Conservation (phyloP, 1,140 invertebrate species). For the Lordiphosa mommai region DNA sequence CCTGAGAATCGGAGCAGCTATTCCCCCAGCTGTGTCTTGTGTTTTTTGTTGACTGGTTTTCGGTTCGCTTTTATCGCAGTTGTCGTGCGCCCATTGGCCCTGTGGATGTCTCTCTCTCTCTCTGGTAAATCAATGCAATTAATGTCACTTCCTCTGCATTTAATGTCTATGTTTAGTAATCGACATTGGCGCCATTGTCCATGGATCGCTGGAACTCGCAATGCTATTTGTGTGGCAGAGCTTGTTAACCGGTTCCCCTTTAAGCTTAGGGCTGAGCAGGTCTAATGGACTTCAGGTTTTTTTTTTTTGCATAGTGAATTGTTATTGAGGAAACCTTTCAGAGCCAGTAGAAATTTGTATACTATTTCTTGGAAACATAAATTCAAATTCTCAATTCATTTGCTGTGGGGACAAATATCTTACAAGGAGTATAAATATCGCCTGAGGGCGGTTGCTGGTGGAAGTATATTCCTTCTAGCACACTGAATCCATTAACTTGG, state of each 20-base stretch:
- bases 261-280: slow-evolving; percentile 1
- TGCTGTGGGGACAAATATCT: too few relatives aligned
- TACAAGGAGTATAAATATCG: too few relatives aligned
- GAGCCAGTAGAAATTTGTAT: too few relatives aligned
- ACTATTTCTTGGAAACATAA: too few relatives aligned
- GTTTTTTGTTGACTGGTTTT: slow-evolving; percentile 23
- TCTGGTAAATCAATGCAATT: slow-evolving; percentile 69
- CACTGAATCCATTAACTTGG: too few relatives aligned
- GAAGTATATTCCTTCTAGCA: too few relatives aligned
- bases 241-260: slow-evolving; percentile 14
- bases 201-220: background rate
- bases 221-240: slow-evolving; percentile 3
- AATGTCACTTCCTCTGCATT: slow-evolving; percentile 73
- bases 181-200: slow-evolving; percentile 52
- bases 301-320: slow-evolving; percentile 1
- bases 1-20: background rate
- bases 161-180: slow-evolving; percentile 75
- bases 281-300: slow-evolving; percentile 6
- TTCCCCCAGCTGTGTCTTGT: background rate
- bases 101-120: too few relatives aligned
- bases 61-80: slow-evolving; percentile 48
- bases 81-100: slow-evolving; percentile 31
- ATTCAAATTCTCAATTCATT: too few relatives aligned
- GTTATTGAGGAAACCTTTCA: too few relatives aligned
- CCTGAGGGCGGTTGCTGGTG: too few relatives aligned